These are phyloP conservation scores for Venusia cambrica DNA, from an alignment of 2,888 invertebrate species.

Conservation along the genomic window DNA sequence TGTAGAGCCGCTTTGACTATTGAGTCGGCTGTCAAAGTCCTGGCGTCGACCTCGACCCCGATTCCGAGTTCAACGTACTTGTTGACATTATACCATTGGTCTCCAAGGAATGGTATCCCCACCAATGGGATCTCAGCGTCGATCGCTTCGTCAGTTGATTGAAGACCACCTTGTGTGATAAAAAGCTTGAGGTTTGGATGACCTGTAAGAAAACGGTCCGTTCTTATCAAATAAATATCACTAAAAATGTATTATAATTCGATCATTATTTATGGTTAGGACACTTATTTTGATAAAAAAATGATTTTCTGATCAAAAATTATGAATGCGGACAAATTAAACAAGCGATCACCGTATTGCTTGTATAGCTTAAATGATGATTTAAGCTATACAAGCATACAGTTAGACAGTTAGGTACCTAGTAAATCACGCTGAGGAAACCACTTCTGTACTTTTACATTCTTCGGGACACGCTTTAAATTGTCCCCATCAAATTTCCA, in stretches of 20 bases:
- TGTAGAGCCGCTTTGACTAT: conserved; percentile 28
- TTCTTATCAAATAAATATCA: too few relatives aligned
- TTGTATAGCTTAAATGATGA: too few relatives aligned
- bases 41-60: conserved; percentile 30
- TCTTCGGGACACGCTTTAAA: conserved; percentile 29
- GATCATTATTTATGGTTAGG: too few relatives aligned
- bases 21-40: conserved; percentile 27
- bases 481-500: conserved; percentile 39
- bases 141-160: conserved; percentile 58
- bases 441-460: conserved; percentile 38
- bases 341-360: too few relatives aligned
- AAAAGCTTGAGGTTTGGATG: conserved; percentile 62
- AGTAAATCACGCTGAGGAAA: conserved; percentile 39
- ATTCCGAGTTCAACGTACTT: conserved; percentile 33
- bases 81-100: conserved; percentile 43
- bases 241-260: too few relatives aligned
- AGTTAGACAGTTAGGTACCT: too few relatives aligned
- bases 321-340: too few relatives aligned
- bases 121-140: conserved; percentile 49
- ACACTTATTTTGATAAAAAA: too few relatives aligned
- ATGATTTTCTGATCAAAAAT: too few relatives aligned
- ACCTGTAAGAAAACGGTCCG: conserved; percentile 24
- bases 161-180: conserved; percentile 59
- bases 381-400: too few relatives aligned
- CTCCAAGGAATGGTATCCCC: conserved; percentile 52